Conservation (phyloP, 2,113 vertebrate genomes). For the Ciconia stormi region DNA sequence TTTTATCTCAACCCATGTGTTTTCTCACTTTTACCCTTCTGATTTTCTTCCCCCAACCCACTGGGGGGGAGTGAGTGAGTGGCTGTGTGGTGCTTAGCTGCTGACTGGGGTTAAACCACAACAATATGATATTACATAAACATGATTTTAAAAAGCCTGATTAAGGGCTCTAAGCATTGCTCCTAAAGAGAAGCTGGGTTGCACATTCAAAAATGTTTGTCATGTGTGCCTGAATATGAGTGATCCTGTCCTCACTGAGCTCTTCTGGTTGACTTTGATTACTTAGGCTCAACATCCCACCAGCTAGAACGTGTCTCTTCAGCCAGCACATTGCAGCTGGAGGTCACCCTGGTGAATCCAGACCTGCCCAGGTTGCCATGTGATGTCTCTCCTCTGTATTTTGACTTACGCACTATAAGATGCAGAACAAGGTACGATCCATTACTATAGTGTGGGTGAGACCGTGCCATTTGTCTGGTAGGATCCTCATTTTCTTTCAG, state of each 20-base stretch:
- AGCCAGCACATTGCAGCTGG: not conserved
- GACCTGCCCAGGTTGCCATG: conserved; percentile 30
- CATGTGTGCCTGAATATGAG: not conserved
- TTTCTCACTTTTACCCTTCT: not conserved
- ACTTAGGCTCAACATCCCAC: not conserved
- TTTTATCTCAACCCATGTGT: not conserved
- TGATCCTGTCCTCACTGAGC: not conserved
- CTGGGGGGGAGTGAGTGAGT: accelerated
- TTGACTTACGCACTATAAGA: not conserved
- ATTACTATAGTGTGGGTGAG: not conserved
- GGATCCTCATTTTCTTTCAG: not conserved
- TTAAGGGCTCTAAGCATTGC: not conserved
- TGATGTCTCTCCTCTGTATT: conserved; percentile 23
- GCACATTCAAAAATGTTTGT: not conserved
- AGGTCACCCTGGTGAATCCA: conserved; percentile 43
- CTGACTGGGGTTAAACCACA: not conserved
- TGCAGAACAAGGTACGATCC: conserved; percentile 66
- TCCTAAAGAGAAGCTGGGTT: not conserved
- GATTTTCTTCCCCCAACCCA: not conserved
- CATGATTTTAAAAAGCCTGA: not conserved
- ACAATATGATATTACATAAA: not conserved
- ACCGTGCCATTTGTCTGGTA: not conserved
- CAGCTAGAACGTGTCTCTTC: not conserved
- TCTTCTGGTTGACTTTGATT: not conserved
- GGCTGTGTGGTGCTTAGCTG: not conserved